Base-by-base conservation (phyloP, 2,797 vertebrate genomes). In the Tapera naevia region DNA sequence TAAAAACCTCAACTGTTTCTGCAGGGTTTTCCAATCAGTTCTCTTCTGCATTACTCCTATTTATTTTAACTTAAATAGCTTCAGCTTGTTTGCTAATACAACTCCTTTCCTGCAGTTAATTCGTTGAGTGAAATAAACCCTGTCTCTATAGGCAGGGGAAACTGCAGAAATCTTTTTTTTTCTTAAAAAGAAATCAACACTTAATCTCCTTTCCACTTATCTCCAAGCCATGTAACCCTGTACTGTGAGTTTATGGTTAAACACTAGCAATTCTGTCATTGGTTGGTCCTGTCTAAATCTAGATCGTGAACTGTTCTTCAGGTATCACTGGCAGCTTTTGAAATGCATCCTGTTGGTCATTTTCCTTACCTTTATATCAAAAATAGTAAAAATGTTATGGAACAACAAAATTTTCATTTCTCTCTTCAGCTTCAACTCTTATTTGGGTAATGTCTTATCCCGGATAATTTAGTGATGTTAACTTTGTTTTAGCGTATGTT, bases 391-490 rank as follows among this genome's bases (percentile, higher is more conserved):
- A 75, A 5, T 0, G 65, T 0, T 43, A 8, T 10, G 6, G 92
- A 65, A 45, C 1, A 48, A 76, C 6, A 15, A 18, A 0, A 32
- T 28, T 10, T 67, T 2, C 2, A 9, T 54, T 33, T 5, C 2
- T 25, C 84, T 53, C 19, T 35, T 61, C 2, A n/a, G 2, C 3
- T 39, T 32, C 37, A 16, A 18, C 35, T 58, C 8, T 7, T 35
- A 3, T 0, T 51, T 60, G 33, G 17, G 13, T 46, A 3, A 8
- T 33, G 2, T 2, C 3, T 50, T 66, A 11, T 30, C 30, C 25
- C 8, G 43, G 30, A 15, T 14, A 0, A 18, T 27, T 57, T 15
- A 12, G 12, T 13, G 3, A 33, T 10, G 3, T 8, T 88, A 43
- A 1, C 16, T 37, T 75, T 17, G 81, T 53, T 37, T 48, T 25